Base-by-base conservation (phyloP, 1,140 invertebrate genomes). In the Globodera rostochiensis region DNA sequence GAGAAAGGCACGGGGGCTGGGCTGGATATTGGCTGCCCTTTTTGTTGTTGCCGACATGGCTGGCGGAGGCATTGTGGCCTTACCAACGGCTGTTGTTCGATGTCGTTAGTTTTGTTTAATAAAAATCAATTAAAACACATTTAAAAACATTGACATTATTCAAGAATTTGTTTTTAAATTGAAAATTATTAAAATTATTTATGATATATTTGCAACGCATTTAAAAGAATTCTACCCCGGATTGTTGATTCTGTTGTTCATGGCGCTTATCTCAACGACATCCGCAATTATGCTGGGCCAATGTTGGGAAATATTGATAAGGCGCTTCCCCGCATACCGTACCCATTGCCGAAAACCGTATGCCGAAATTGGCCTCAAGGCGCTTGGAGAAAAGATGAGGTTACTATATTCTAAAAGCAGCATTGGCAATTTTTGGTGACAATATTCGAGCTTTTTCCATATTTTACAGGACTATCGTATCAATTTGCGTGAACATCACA, bases 401-500 rank as follows among this genome's bases (percentile, higher is more conserved):
- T 84, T 69, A 53, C 15, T 53, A 15, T 25, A 1, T 11, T 53
- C 15, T 53, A 9, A 53, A 53, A 53, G 3, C 8, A 11, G 9
- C 53, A 53, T 9, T 53, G 3, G 8, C 53, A 53, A 9, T 11
- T 53, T 53, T 9, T 53, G 15, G 36, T 53, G 9, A 6, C 2
- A 53, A 13, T 15, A 64, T 64, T 64, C 5, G 13, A 6, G 57
- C 19, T 6, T 19, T 19, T 19, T 1, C 57, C 11, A 66, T 45
- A 19, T 66, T 57, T 88, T 86, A 60, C 78, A 91, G 91, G 73
- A 84, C 84, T 57, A 74, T 92, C 3, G 91, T 93, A 6, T 92
- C 92, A 0, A 87, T 89, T 5, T 91, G 91, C 80, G 91, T 93
- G 7, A 91, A 93, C 79, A 89, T 93, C 50, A 94, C 93, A 0